Percentiles rank a stretch among this genome's conserved stretches.
phyloP scores from a whole-genome alignment of 35 echinoderm and acorn worm genomes.

The Apostichopus californicus region DNA sequence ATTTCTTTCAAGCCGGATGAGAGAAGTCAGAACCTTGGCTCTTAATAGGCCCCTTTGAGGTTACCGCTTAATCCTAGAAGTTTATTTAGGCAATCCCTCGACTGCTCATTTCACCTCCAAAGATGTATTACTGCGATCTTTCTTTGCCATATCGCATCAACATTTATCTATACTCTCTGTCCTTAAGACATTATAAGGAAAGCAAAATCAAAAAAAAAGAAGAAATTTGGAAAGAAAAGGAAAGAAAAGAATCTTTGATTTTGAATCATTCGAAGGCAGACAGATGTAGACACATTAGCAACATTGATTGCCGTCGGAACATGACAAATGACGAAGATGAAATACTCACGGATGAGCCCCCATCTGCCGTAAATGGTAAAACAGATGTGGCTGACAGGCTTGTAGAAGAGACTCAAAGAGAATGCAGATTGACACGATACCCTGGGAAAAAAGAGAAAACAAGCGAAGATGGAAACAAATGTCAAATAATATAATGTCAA shows the following conservation, averaged over 20 bases:
- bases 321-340: conserved; percentile 3
- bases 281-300: conserved; percentile 27
- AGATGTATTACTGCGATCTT: conserved; percentile 19
- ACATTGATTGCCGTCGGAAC: background rate
- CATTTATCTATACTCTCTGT: conserved; percentile 24
- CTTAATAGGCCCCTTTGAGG: conserved; percentile 10
- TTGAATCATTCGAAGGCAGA: conserved; percentile 6
- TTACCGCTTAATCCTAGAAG: background rate
- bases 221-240: background rate
- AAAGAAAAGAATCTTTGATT: background rate
- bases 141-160: conserved; percentile 24
- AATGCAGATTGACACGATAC: conserved; percentile 89
- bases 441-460: conserved; percentile 51
- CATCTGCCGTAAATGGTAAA: conserved; percentile 80
- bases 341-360: conserved; percentile 96
- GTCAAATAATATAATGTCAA: no score
- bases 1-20: no score
- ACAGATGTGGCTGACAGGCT: conserved; percentile 84
- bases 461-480: no score
- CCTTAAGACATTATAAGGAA: background rate
- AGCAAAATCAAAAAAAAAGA: background rate
- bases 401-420: conserved; percentile 92
- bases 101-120: background rate
- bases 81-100: conserved; percentile 3
- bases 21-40: no score